Evolutionary conservation across 1,140 invertebrate genomes (phyloP).

Genomic region (Leptinotarsa undecemlineata): DNA sequence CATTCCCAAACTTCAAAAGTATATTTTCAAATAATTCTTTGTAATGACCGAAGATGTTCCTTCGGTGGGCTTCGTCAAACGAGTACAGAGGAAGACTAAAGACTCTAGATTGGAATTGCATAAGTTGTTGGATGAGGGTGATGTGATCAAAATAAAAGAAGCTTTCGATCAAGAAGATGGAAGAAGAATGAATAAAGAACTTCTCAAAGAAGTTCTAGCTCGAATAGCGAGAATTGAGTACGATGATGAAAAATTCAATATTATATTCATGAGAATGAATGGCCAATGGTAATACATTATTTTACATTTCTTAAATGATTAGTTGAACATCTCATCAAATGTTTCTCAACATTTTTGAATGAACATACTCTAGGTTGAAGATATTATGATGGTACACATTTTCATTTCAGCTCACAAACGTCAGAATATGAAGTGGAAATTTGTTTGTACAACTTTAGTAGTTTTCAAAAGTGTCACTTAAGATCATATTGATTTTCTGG

Average conservation of each 20-base stretch:
- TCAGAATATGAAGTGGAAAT: too few relatives aligned
- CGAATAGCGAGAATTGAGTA: slow-evolving; percentile 41
- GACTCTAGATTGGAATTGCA: slow-evolving; percentile 33
- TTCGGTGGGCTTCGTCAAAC: neutral
- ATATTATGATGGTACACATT: too few relatives aligned
- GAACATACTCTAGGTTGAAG: too few relatives aligned
- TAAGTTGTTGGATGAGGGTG: slow-evolving; percentile 43
- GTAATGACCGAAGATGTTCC: neutral
- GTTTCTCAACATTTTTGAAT: neutral
- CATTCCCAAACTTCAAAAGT: neutral
- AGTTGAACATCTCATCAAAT: neutral
- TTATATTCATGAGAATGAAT: slow-evolving; percentile 48
- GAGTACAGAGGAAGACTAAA: neutral
- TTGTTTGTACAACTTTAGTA: too few relatives aligned
- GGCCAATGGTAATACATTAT: slow-evolving; percentile 32
- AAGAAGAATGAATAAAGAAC: slow-evolving; percentile 38
- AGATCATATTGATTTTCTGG: too few relatives aligned
- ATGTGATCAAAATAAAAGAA: slow-evolving; percentile 44
- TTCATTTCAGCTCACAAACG: too few relatives aligned
- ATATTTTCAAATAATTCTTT: neutral
- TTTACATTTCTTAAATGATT: neutral
- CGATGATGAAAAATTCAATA: slow-evolving; percentile 41
- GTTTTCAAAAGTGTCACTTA: too few relatives aligned
- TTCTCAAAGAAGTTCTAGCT: slow-evolving; percentile 40
- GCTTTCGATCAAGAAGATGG: slow-evolving; percentile 44